Percentiles rank a stretch among this genome's conserved stretches.
phyloP scores from a whole-genome alignment of 2,797 vertebrate species.

The Paratrypauchen microcephalus region DNA sequence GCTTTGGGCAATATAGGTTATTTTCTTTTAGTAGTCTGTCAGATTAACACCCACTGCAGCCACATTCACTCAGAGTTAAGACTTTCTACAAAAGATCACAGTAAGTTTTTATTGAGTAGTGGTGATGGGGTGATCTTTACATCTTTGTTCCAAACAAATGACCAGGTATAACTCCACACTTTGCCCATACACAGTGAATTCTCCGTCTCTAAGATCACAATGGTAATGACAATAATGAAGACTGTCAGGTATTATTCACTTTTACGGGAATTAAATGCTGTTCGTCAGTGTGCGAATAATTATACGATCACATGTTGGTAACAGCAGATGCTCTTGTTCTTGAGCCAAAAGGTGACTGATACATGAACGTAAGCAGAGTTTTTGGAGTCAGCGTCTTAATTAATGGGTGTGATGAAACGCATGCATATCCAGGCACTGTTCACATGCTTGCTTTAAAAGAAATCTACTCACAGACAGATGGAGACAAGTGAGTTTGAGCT shows the following conservation, averaged over 20 bases:
- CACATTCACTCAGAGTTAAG: constrained; percentile 13
- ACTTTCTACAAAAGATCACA: constrained; percentile 32
- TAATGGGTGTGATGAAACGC: constrained; percentile 64
- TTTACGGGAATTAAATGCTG: constrained; percentile 47
- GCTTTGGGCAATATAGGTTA: not conserved
- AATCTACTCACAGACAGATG: constrained; percentile 44
- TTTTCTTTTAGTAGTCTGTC: constrained; percentile 6
- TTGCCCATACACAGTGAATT: constrained; percentile 2
- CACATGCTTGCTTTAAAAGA: constrained; percentile 56
- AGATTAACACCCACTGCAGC: constrained; percentile 20
- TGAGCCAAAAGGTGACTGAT: constrained; percentile 62
- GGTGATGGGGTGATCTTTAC: constrained; percentile 24
- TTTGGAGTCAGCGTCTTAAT: constrained; percentile 64
- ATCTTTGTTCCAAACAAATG: constrained; percentile 32
- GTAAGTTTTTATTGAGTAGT: constrained; percentile 41
- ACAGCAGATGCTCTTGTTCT: constrained; percentile 53
- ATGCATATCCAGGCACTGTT: constrained; percentile 46
- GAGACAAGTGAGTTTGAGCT: constrained; percentile 29
- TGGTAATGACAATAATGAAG: not conserved
- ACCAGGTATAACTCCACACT: constrained; percentile 29
- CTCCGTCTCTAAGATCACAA: not conserved
- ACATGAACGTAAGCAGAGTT: constrained; percentile 61
- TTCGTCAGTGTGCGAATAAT: constrained; percentile 59
- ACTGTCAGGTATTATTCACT: constrained; percentile 28
- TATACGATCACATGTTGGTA: constrained; percentile 45